These are phyloP conservation scores for Steinernema feltiae DNA, from an alignment of 1,140 invertebrate species.

Conservation along the genomic window DNA sequence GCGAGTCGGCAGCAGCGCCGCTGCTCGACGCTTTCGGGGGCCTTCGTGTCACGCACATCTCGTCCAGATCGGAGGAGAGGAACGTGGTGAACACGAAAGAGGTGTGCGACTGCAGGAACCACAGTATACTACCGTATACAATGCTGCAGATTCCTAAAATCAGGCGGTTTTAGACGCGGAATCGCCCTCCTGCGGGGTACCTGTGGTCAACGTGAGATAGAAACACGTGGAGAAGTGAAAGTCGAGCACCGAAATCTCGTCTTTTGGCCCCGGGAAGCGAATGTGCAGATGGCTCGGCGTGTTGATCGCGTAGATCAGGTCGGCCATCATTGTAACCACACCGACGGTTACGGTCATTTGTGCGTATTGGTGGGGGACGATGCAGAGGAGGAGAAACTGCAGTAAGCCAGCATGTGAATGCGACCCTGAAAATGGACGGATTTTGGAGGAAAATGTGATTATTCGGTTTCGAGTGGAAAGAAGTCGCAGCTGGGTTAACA, in stretches of 20 bases:
- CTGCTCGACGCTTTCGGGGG: background rate
- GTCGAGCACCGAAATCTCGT: background rate
- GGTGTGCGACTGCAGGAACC: constrained; percentile 1
- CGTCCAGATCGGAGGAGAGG: constrained; percentile 12
- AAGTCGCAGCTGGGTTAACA: too few relatives aligned
- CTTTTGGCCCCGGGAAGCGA: background rate
- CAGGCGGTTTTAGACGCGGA: background rate
- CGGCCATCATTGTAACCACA: background rate
- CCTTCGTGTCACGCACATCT: constrained; percentile 4
- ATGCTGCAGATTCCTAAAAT: background rate
- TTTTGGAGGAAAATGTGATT: too few relatives aligned
- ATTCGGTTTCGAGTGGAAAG: too few relatives aligned
- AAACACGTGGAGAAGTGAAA: constrained; percentile 9
- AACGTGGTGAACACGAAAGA: background rate
- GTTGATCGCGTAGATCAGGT: constrained; percentile 1
- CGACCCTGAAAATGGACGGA: background rate
- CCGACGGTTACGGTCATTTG: background rate
- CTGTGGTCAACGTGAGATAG: background rate
- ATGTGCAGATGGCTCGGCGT: background rate
- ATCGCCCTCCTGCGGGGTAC: background rate
- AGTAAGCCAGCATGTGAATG: constrained; percentile 1
- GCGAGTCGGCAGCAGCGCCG: too few relatives aligned
- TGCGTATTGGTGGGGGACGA: background rate
- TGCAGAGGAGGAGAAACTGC: constrained; percentile 6
- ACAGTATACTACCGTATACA: constrained; percentile 9